Conservation (phyloP, 92 coral and sea anemone species). For the Isaurus tuberculatus region DNA sequence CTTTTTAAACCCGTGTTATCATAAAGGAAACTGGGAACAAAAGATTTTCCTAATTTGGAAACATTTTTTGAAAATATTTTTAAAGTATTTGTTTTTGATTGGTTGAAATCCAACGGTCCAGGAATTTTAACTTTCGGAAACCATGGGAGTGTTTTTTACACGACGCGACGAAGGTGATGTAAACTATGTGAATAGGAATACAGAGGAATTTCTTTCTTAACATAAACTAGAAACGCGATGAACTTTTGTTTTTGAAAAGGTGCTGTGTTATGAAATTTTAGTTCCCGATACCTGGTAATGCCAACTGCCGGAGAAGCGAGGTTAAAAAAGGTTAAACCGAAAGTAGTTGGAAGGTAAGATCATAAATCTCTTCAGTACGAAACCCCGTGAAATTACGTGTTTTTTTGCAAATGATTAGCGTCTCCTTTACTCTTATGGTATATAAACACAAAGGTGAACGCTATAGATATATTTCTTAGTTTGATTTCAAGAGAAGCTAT, state of each 20-base stretch:
- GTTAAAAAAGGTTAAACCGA: constrained; percentile 26
- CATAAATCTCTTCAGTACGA: background rate
- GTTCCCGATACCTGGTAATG: constrained; percentile 20
- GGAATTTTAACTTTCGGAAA: constrained; percentile 49
- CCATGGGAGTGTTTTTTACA: constrained; percentile 41
- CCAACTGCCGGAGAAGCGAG: constrained; percentile 53
- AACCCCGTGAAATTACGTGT: background rate
- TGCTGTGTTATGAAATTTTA: constrained; percentile 23
- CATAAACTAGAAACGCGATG: constrained; percentile 7
- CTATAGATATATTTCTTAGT: too few relatives aligned
- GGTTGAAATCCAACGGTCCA: constrained; percentile 36
- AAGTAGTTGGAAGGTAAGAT: constrained; percentile 18
- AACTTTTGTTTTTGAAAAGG: background rate
- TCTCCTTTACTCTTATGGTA: too few relatives aligned
- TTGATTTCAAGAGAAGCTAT: too few relatives aligned
- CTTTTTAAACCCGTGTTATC: background rate
- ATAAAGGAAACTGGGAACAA: background rate
- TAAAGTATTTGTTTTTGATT: constrained; percentile 1
- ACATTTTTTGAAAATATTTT: too few relatives aligned
- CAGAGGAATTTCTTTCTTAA: background rate
- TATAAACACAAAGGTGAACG: too few relatives aligned
- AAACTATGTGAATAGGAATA: background rate
- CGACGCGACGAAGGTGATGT: constrained; percentile 11
- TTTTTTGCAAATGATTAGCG: background rate
- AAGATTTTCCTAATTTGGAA: constrained; percentile 26